A percentile compares a stretch with the other conserved stretches of the same genome.
Conservation (phyloP, 2,888 invertebrate genomes). For the Myopa tessellatipennis region DNA sequence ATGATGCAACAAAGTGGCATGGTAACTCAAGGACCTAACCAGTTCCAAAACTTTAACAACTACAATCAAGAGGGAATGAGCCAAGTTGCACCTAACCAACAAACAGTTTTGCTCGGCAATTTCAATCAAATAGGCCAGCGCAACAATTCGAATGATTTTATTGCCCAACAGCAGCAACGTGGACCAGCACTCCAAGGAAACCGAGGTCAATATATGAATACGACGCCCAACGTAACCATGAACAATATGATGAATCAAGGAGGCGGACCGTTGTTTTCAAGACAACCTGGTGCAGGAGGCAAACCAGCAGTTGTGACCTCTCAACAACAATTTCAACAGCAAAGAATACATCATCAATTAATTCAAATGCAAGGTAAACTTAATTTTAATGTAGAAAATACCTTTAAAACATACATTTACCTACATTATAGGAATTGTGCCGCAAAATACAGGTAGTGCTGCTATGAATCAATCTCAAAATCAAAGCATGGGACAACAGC, state of each 20-base stretch:
- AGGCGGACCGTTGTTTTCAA: constrained; percentile 83
- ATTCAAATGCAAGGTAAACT: constrained; percentile 71
- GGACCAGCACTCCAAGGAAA: constrained; percentile 60
- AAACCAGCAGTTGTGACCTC: constrained; percentile 63
- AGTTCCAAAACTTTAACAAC: constrained; percentile 74
- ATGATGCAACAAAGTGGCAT: constrained; percentile 65
- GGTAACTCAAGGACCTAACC: constrained; percentile 67
- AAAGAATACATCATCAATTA: constrained; percentile 79
- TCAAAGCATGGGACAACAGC: constrained; percentile 70
- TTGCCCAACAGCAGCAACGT: constrained; percentile 57
- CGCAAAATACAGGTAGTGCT: constrained; percentile 58
- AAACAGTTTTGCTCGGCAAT: constrained; percentile 61
- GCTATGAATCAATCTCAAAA: constrained; percentile 61
- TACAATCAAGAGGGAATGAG: constrained; percentile 62
- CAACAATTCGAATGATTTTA: constrained; percentile 63
- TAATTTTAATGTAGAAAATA: not conserved
- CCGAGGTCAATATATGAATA: constrained; percentile 67
- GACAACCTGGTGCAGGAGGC: constrained; percentile 68
- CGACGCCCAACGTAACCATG: constrained; percentile 90
- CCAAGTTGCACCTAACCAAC: constrained; percentile 64
- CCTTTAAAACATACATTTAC: not conserved
- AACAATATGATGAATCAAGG: constrained; percentile 72
- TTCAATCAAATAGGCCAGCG: constrained; percentile 68
- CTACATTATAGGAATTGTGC: constrained; percentile 57
- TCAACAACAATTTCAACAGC: constrained; percentile 70